Conservation (phyloP, 1,140 invertebrate genomes). For the Drosophila triauraria region DNA sequence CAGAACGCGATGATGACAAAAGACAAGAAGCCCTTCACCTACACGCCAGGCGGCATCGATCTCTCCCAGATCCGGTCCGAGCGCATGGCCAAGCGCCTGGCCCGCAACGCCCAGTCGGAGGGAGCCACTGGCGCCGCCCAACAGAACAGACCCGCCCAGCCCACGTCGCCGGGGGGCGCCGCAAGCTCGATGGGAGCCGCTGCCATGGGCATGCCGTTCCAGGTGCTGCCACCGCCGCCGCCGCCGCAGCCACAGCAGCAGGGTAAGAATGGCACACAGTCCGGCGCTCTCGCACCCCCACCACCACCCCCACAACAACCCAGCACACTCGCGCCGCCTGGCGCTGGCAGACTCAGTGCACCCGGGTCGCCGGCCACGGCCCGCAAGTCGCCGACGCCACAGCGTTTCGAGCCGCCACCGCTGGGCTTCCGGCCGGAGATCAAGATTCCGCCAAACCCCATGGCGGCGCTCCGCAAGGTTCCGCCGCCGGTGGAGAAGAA, state of each 20-base stretch:
- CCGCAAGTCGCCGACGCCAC: constrained; percentile 84
- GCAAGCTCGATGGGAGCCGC: constrained; percentile 75
- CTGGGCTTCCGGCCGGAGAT: constrained; percentile 88
- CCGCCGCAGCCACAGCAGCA: constrained; percentile 80
- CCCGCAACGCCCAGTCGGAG: constrained; percentile 86
- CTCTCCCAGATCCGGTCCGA: constrained; percentile 95
- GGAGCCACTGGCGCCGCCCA: constrained; percentile 84
- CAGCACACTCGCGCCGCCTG: constrained; percentile 84
- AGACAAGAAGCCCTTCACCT: constrained; percentile 98
- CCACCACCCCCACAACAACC: constrained; percentile 87
- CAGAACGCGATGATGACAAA: constrained; percentile 97
- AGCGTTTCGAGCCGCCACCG: constrained; percentile 84
- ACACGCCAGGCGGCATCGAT: constrained; percentile 96
- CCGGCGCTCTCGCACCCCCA: constrained; percentile 84
- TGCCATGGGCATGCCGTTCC: constrained; percentile 88
- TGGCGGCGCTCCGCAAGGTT: constrained; percentile 86
- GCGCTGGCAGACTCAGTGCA: constrained; percentile 68
- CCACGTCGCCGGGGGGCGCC: constrained; percentile 71
- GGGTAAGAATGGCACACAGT: constrained; percentile 77
- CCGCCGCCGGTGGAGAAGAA: constrained; percentile 85
- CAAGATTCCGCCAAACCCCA: constrained; percentile 89
- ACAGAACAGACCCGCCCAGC: constrained; percentile 80
- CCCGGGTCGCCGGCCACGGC: constrained; percentile 82
- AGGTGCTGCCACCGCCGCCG: constrained; percentile 89
- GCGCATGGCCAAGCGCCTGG: constrained; percentile 92